These are phyloP conservation scores for Mola mola DNA, from an alignment of 2,113 vertebrate species.

Conservation along the genomic window DNA sequence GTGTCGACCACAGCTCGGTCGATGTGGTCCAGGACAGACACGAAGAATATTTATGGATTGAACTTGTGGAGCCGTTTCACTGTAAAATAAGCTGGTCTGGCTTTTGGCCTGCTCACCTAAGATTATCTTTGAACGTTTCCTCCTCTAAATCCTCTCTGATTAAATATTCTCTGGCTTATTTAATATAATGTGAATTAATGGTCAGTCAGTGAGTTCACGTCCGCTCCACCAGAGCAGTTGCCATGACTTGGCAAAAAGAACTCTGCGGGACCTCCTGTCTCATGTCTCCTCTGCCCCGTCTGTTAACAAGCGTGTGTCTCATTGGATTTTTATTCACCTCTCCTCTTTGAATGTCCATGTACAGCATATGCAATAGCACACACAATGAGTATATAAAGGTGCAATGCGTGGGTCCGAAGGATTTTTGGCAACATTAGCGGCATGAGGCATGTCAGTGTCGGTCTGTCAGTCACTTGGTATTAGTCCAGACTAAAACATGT, in stretches of 20 bases:
- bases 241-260: slow-evolving; percentile 41
- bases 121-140: slow-evolving; percentile 70
- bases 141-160: slow-evolving; percentile 63
- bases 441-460: background rate
- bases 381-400: background rate
- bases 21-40: slow-evolving; percentile 52
- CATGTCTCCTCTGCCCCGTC: too few species aligned
- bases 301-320: too few species aligned
- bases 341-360: too few species aligned
- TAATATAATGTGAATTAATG: slow-evolving; percentile 73
- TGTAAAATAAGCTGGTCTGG: slow-evolving; percentile 43
- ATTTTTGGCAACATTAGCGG: background rate
- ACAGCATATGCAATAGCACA: too few species aligned
- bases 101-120: slow-evolving; percentile 30
- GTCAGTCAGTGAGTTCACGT: slow-evolving; percentile 55
- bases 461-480: too few species aligned
- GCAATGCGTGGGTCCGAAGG: background rate
- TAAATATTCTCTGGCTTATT: slow-evolving; percentile 74
- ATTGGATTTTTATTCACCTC: slow-evolving; percentile 1
- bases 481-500: too few species aligned
- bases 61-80: slow-evolving; percentile 41
- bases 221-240: slow-evolving; percentile 45
- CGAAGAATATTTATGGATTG: slow-evolving; percentile 65
- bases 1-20: background rate
- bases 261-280: slow-evolving; percentile 1